Conservation (phyloP, 2,797 vertebrate genomes). For the Pantherophis vulpinus region DNA sequence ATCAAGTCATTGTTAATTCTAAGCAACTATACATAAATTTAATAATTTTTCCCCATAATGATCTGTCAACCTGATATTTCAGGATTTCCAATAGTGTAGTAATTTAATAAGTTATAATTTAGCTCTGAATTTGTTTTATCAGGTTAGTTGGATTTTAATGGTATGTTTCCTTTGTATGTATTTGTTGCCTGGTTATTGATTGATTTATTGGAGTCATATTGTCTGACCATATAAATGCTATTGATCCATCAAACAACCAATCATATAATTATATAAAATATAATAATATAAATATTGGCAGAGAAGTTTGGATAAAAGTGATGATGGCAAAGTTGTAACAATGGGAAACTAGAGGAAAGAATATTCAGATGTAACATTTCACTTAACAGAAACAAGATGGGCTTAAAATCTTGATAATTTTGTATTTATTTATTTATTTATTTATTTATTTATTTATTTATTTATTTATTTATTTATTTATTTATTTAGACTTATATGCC, state of each 20-base stretch:
- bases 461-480: too few species aligned
- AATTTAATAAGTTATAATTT: neutral
- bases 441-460: too few species aligned
- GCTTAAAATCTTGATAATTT: neutral
- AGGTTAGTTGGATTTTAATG: neutral
- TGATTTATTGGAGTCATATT: neutral
- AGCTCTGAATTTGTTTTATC: neutral
- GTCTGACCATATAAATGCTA: neutral
- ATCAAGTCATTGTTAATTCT: neutral
- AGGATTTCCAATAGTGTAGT: neutral
- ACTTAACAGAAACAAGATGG: neutral
- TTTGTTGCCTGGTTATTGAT: neutral
- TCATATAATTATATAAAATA: neutral
- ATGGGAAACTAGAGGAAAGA: neutral
- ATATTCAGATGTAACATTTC: neutral
- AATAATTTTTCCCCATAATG: neutral
- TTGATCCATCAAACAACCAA: neutral
- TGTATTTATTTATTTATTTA: neutral
- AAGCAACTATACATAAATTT: neutral
- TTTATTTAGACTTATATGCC: too few species aligned
- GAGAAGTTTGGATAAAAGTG: neutral
- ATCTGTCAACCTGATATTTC: neutral
- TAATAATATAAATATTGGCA: neutral
- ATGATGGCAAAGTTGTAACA: neutral
- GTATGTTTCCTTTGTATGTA: neutral